Evolutionary conservation across 2,797 vertebrate species (phyloP).

Genomic region (Clarias pachynema): DNA sequence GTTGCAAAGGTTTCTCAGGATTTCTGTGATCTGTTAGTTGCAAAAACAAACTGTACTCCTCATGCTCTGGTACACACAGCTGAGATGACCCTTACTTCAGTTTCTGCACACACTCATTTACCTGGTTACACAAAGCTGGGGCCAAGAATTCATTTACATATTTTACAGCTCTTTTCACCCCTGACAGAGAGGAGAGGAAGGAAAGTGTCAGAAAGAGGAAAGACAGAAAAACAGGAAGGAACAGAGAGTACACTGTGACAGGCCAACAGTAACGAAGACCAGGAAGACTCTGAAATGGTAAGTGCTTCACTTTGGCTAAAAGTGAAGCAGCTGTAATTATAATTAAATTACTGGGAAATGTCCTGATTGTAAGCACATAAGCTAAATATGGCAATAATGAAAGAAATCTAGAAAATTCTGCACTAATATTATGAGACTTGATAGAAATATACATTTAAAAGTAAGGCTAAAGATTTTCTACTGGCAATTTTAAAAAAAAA

Average conservation of each 20-base stretch:
- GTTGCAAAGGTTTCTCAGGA: slow-evolving; percentile 12
- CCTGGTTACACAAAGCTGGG: slow-evolving; percentile 96
- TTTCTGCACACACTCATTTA: slow-evolving; percentile 76
- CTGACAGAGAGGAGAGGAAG: slow-evolving; percentile 78
- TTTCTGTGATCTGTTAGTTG: slow-evolving; percentile 74
- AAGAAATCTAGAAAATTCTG: neutral
- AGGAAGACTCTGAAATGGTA: neutral
- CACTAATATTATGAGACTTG: neutral
- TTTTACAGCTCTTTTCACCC: slow-evolving; percentile 98
- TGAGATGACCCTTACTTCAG: slow-evolving; percentile 55
- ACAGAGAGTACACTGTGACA: slow-evolving; percentile 26
- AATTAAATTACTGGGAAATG: neutral
- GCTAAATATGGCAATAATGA: neutral
- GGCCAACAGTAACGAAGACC: neutral
- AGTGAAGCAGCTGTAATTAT: neutral
- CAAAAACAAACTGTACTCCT: slow-evolving; percentile 65
- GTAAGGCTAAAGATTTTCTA: neutral
- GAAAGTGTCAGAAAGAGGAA: slow-evolving; percentile 47
- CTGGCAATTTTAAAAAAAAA: neutral
- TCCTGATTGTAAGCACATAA: neutral
- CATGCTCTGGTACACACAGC: slow-evolving; percentile 65
- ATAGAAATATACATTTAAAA: neutral
- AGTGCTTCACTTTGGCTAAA: neutral
- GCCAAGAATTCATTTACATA: slow-evolving; percentile 99
- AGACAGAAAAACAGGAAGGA: slow-evolving; percentile 29